Percentiles rank a stretch among this genome's conserved stretches.
Conservation (phyloP, 2,797 vertebrate genomes). For the Telmatherina bonti region DNA sequence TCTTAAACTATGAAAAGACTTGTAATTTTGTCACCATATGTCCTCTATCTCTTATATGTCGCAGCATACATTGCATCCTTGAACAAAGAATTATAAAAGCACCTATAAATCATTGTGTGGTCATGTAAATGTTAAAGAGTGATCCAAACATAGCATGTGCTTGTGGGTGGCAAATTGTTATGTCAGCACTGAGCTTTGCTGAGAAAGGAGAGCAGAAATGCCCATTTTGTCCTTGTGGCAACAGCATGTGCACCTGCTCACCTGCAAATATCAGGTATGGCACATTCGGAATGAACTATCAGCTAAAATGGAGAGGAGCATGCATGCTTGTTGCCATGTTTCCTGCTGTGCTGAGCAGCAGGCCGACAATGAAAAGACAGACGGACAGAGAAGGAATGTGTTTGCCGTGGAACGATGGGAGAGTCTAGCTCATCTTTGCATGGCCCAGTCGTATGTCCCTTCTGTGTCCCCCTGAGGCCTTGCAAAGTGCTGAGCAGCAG, state of each 20-base stretch:
- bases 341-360: constrained; percentile 41
- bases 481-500: constrained; percentile 78
- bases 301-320: constrained; percentile 35
- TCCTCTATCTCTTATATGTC: constrained; percentile 23
- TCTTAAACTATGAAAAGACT: background rate
- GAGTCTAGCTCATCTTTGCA: constrained; percentile 68
- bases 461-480: constrained; percentile 64
- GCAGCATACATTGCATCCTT: constrained; percentile 33
- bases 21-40: constrained; percentile 7
- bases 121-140: constrained; percentile 73
- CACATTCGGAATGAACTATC: constrained; percentile 31
- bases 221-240: constrained; percentile 76
- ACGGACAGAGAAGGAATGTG: constrained; percentile 61
- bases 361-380: constrained; percentile 54
- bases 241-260: constrained; percentile 71
- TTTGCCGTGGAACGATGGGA: constrained; percentile 63
- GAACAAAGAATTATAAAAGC: constrained; percentile 51
- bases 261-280: constrained; percentile 35
- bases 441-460: constrained; percentile 64
- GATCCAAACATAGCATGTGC: constrained; percentile 67
- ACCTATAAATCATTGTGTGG: constrained; percentile 67
- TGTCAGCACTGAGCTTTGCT: constrained; percentile 76
- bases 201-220: constrained; percentile 69
- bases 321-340: constrained; percentile 39
- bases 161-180: constrained; percentile 71